Evolutionary conservation across 2,888 invertebrate genomes (phyloP).

Genomic region (Volucella zonaria): DNA sequence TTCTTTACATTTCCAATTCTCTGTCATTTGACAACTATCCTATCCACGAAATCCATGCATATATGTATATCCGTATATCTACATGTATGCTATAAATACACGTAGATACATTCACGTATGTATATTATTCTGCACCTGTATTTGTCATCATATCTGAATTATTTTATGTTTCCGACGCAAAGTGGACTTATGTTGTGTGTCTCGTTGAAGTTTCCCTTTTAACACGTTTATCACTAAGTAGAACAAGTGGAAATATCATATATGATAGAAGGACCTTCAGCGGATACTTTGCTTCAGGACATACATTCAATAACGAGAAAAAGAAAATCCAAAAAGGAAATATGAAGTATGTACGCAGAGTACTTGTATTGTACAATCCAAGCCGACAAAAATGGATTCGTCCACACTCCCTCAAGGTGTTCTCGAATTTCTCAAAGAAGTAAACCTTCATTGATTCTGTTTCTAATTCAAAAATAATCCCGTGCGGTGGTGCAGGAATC

Average conservation of each 20-base stretch:
- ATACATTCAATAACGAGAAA: slow-evolving; percentile 28
- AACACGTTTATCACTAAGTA: slow-evolving; percentile 4
- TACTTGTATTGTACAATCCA: slow-evolving; percentile 33
- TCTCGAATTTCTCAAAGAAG: no score
- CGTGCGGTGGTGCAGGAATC: no score
- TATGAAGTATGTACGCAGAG: neutral
- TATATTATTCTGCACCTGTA: neutral
- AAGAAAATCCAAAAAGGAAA: neutral
- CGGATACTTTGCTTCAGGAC: slow-evolving; percentile 33
- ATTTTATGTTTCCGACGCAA: neutral
- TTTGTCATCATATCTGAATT: slow-evolving; percentile 4
- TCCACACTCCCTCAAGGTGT: neutral
- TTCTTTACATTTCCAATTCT: neutral
- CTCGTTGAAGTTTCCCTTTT: neutral
- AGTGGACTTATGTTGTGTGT: slow-evolving; percentile 16
- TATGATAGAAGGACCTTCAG: slow-evolving; percentile 44
- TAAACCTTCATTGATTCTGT: no score
- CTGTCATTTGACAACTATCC: neutral
- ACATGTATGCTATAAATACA: neutral
- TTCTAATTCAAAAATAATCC: no score
- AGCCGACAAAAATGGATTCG: slow-evolving; percentile 13
- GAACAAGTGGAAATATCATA: slow-evolving; percentile 35
- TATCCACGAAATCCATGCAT: neutral
- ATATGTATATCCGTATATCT: neutral
- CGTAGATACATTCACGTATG: no score